Base-by-base conservation (phyloP, 2,888 invertebrate species). In the Neuroscelio doddi region DNA sequence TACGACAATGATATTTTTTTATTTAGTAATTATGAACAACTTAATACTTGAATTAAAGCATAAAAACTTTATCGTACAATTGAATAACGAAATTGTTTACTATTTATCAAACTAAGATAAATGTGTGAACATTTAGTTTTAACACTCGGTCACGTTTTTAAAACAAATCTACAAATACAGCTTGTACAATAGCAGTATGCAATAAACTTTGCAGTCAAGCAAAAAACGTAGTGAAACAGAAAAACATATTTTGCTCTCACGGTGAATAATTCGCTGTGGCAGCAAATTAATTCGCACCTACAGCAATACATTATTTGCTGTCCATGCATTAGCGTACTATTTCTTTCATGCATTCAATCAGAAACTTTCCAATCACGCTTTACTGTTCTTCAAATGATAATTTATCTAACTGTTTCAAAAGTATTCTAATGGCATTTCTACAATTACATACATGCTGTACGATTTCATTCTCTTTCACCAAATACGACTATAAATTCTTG, bases 291-390 rank as follows among this genome's bases (percentile, higher is more conserved):
- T 21, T 21, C 21, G 21, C 21, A 21, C 12, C 10, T 14, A 36
- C 7, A 14, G 15, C 36, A 12, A 36, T 7, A 14, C 36, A 14
- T 7, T 36, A 14, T 14, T 30, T 9, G 10, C 30, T 9, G 9
- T 30, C 8, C 30, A 30, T 30, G 30, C 30, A 10, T 30, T 9
- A 9, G 36, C 2, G 3, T 36, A 3, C 3, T 14, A 36, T 36
- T 36, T 14, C 14, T 36, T 14, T 36, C 14, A 15, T 15, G 36
- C 36, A 14, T 36, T 36, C 36, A 7, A 36, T 36, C 30, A 15
- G 7, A 36, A 14, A 36, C 36, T 36, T 36, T 36, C 36, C 36
- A 36, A 36, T 36, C 36, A 14, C 36, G 3, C 36, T 36, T 36
- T 36, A 14, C 36, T 12, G 32, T 9, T 32, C n/a, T 8, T 36